Base-by-base conservation (phyloP, 2,888 invertebrate species). In the Drosophila peninsularis region DNA sequence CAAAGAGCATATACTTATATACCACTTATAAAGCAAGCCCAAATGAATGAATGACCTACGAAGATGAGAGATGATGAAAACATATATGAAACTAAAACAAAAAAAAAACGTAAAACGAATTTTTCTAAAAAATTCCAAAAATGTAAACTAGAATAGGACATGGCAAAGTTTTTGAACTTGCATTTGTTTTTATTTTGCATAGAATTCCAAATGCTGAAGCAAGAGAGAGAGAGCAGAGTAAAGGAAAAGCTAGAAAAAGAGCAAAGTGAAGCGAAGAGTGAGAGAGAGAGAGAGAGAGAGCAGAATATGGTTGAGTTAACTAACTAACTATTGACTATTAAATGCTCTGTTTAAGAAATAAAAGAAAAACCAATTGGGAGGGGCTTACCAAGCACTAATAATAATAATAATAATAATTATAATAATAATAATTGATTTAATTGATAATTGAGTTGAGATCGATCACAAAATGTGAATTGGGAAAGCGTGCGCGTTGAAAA, bases 171-270 rank as follows among this genome's bases (percentile, higher is more conserved):
- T 62, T 58, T 49, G 52, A 75, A 75, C 52, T 70, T 78, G 76
- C 69, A 57, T 71, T 62, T 62, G 57, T 66, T 70, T 78, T 67
- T 61, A 69, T 71, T 66, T 77, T 78, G 73, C 69, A 67, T 65
- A 74, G 64, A 75, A 77, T 79, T 84, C 75, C 82, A 84, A 79
- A 79, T 87, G 85, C 79, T 83, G 87, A 84, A 67, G 71, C 56
- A 56, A 52, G 11, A 62, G 24, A 62, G 36, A 47, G 24, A 21
- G 44, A 30, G 13, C 7, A 30, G 27, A 30, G 27, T 30, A 30
- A 53, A n/a, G 21, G 13, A 27, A 52, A 17, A 41, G 37, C 19
- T 17, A 34, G 24, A 24, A 24, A 24, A 4, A 24, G 24, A 24
- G 4, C 3, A 27, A 3, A 27, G 27, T 27, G 6, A 27, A 27